A percentile compares a stretch with the other conserved stretches of the same genome.
phyloP scores from a whole-genome alignment of 2,113 vertebrate species.

The Saguinus midas region DNA sequence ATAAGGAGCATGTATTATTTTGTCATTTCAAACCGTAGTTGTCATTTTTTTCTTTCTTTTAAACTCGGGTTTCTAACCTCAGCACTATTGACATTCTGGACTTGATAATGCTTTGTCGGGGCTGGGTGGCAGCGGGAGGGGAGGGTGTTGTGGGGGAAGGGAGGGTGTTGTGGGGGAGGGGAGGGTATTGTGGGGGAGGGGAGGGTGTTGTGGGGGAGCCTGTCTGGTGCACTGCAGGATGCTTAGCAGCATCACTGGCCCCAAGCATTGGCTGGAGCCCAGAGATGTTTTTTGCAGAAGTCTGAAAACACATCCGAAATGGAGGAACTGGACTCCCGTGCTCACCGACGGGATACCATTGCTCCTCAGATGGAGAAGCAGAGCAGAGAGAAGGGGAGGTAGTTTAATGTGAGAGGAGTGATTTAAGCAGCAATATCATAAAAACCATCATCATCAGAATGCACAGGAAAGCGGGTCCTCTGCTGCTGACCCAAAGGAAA shows the following conservation, averaged over 20 bases:
- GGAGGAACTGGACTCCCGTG: neutral
- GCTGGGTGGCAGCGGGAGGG: neutral
- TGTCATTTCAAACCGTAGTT: neutral
- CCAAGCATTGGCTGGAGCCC: neutral
- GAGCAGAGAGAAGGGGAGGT: neutral
- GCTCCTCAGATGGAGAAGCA: neutral
- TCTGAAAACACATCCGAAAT: neutral
- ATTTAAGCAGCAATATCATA: neutral
- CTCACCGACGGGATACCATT: neutral
- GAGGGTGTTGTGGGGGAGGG: no score
- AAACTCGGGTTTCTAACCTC: neutral
- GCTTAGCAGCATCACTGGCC: neutral
- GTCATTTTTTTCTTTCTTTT: conserved; percentile 26
- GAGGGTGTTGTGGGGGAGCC: no score
- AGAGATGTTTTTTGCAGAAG: neutral
- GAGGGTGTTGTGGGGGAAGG: no score
- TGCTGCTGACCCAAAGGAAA: neutral
- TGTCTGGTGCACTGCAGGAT: neutral
- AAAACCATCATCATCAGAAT: neutral
- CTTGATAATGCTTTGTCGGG: neutral
- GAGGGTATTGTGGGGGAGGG: no score
- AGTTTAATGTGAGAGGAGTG: neutral
- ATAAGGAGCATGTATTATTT: neutral
- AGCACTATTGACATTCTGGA: neutral
- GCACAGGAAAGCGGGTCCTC: rapidly evolving